These are phyloP conservation scores for Naja naja DNA, from an alignment of 2,113 vertebrate genomes.

Conservation along the genomic window DNA sequence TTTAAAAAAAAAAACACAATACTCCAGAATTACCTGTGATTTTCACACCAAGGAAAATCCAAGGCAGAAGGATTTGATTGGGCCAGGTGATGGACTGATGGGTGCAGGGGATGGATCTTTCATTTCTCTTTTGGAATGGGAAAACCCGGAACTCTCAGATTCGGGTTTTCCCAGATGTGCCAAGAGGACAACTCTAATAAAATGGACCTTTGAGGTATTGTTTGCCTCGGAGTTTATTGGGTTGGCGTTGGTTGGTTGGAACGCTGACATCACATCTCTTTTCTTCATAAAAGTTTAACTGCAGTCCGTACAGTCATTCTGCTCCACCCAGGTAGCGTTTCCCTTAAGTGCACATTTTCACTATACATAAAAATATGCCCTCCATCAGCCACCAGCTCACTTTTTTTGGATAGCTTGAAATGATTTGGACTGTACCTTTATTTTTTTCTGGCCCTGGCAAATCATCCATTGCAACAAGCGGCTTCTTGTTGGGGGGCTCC, in stretches of 20 bases:
- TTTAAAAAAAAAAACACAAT: not conserved
- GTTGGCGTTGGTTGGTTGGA: no score
- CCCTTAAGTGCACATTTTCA: not conserved
- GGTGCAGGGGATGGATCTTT: no score
- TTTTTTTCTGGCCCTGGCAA: conserved; percentile 82
- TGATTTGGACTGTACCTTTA: conserved; percentile 79
- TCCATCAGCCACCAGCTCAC: no score
- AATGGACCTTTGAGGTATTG: no score
- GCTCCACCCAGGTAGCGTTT: not conserved
- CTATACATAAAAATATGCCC: not conserved
- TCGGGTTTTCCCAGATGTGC: no score
- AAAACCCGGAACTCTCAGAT: no score
- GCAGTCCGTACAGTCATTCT: not conserved
- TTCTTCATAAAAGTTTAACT: not conserved
- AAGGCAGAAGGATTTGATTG: not conserved
- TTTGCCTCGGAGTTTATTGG: no score
- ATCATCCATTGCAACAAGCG: conserved; percentile 84
- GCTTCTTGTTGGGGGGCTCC: conserved; percentile 95
- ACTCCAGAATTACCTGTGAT: not conserved
- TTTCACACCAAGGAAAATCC: not conserved
- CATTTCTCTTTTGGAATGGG: no score
- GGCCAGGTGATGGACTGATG: no score
- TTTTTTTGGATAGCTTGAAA: not conserved
- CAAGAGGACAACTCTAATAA: no score
- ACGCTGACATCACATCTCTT: no score